Conservation (phyloP, 2,797 vertebrate genomes). For the Poecilia wingei region DNA sequence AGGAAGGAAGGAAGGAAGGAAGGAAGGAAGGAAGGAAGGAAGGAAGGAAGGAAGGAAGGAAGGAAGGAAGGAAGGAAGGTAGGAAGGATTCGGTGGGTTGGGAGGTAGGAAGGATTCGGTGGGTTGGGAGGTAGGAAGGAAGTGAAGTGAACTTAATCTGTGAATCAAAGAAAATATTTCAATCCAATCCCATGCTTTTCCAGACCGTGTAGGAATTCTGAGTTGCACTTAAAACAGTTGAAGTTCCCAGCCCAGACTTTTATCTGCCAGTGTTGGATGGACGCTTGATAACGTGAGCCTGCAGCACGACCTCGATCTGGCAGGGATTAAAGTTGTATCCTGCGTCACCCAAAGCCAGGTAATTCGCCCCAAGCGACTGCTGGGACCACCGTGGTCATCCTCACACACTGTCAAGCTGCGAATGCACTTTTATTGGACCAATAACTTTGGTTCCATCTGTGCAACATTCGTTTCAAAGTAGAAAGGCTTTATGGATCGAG, state of each 20-base stretch:
- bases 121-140: too few species aligned
- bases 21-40: background rate
- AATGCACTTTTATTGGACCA: slow-evolving; percentile 41
- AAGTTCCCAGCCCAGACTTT: slow-evolving; percentile 13
- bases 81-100: background rate
- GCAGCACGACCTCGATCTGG: slow-evolving; percentile 18
- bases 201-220: background rate
- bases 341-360: slow-evolving; percentile 19
- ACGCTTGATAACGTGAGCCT: slow-evolving; percentile 20
- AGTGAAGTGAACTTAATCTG: background rate
- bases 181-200: background rate
- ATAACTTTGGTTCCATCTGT: slow-evolving; percentile 42
- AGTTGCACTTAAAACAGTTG: background rate
- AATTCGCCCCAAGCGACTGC: slow-evolving; percentile 8
- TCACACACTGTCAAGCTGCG: slow-evolving; percentile 40
- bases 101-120: background rate
- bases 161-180: background rate
- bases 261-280: background rate
- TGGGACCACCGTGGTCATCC: slow-evolving; percentile 19
- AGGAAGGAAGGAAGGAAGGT: background rate
- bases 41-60: background rate
- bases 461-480: slow-evolving; percentile 22
- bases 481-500: slow-evolving; percentile 36
- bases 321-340: slow-evolving; percentile 20
- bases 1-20: background rate